Conservation (phyloP, 2,888 invertebrate genomes). For the Coremacera marginata region DNA sequence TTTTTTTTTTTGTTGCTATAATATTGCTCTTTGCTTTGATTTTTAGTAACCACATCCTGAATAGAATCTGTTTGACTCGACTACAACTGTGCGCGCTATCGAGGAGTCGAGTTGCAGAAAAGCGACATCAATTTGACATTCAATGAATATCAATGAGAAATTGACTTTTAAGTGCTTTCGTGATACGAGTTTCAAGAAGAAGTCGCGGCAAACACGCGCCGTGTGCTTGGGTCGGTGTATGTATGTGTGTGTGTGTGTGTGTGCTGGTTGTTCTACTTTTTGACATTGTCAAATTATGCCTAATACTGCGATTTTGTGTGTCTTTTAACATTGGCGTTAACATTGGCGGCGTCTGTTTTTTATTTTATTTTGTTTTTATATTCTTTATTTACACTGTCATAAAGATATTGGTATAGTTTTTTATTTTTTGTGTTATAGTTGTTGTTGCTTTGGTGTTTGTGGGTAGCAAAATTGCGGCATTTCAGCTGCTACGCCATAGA, state of each 20-base stretch:
- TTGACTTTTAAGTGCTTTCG: slow-evolving; percentile 47
- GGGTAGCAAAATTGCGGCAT: neutral
- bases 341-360: neutral
- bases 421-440: neutral
- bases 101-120: neutral
- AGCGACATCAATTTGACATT: slow-evolving; percentile 35
- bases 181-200: slow-evolving; percentile 25
- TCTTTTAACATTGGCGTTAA: neutral
- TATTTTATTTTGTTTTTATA: neutral
- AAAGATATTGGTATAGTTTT: neutral
- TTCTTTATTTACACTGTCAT: slow-evolving; percentile 1
- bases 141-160: slow-evolving; percentile 52
- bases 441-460: neutral
- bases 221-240: neutral
- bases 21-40: too few species aligned
- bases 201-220: too few species aligned
- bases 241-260: neutral
- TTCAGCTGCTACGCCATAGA: neutral
- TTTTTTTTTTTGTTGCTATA: too few species aligned
- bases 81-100: too few species aligned
- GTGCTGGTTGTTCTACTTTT: neutral
- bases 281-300: neutral
- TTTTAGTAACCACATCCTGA: too few species aligned
- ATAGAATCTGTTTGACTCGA: too few species aligned
- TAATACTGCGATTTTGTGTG: neutral